phyloP scores from a whole-genome alignment of 92 coral and sea anemone species.

The Ricordea florida region DNA sequence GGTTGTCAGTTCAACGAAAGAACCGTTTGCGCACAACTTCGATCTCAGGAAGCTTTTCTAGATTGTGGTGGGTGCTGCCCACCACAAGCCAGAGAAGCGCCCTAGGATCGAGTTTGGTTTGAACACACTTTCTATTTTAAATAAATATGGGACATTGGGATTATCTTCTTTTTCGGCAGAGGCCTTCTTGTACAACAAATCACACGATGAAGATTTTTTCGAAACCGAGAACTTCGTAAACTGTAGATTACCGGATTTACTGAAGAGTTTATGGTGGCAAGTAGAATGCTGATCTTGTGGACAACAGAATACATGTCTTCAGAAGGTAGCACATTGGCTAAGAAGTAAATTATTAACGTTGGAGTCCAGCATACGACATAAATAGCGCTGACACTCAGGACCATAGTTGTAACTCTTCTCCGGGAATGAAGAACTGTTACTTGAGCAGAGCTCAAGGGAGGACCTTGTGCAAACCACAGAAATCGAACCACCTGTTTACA shows the following conservation, averaged over 20 bases:
- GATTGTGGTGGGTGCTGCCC: too few relatives aligned
- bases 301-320: conserved; percentile 23
- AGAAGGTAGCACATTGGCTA: conserved; percentile 18
- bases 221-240: conserved; percentile 8
- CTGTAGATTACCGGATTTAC: conserved; percentile 26
- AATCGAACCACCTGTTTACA: conserved; percentile 20
- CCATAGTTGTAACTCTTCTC: conserved; percentile 12
- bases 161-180: background rate
- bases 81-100: too few relatives aligned
- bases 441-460: background rate
- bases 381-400: background rate
- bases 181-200: too few relatives aligned
- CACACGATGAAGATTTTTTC: conserved; percentile 1
- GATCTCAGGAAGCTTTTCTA: too few relatives aligned
- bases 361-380: conserved; percentile 31
- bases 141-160: background rate
- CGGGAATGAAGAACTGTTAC: conserved; percentile 10
- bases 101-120: too few relatives aligned
- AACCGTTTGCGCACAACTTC: too few relatives aligned
- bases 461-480: conserved; percentile 1
- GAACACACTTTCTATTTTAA: background rate
- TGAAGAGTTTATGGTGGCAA: conserved; percentile 24
- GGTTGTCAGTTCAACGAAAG: too few relatives aligned
- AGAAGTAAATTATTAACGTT: conserved; percentile 21
- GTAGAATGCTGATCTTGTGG: conserved; percentile 17